Percentiles rank a stretch among this genome's conserved stretches.
These are phyloP conservation scores for Cecropterus lyciades DNA, from an alignment of 1,140 invertebrate genomes.

Conservation along the genomic window DNA sequence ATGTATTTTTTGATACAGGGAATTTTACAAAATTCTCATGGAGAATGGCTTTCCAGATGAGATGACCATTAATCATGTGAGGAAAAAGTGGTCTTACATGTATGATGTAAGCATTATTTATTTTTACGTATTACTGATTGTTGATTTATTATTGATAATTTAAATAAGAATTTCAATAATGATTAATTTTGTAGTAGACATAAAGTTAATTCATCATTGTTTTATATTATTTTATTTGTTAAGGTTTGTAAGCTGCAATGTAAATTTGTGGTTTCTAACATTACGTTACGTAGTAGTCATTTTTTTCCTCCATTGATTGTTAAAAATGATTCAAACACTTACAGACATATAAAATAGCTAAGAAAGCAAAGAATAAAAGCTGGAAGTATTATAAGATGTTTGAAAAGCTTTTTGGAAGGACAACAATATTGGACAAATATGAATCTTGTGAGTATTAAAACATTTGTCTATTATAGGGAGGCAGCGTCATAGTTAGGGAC, in stretches of 20 bases:
- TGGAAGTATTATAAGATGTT: conserved; percentile 75
- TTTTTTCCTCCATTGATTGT: too few relatives aligned
- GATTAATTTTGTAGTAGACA: too few relatives aligned
- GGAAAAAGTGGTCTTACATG: conserved; percentile 77
- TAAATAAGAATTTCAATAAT: too few relatives aligned
- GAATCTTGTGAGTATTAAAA: conserved; percentile 67
- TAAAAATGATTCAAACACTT: conserved; percentile 36
- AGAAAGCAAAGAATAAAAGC: conserved; percentile 66
- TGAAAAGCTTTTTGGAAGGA: conserved; percentile 73
- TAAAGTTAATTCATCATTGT: too few relatives aligned
- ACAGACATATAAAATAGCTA: conserved; percentile 71
- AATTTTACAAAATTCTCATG: conserved; percentile 68
- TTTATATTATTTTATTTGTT: too few relatives aligned
- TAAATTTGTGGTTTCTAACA: too few relatives aligned
- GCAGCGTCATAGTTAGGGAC: too few relatives aligned
- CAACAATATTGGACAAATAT: conserved; percentile 73
- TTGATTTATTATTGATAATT: too few relatives aligned
- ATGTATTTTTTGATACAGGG: conserved; percentile 49
- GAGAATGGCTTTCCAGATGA: conserved; percentile 72
- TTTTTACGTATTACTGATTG: not conserved
- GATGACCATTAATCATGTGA: conserved; percentile 72
- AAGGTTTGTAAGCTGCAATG: too few relatives aligned
- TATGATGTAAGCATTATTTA: conserved; percentile 71
- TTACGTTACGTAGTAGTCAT: too few relatives aligned
- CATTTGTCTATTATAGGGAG: too few relatives aligned